Base-by-base conservation (phyloP, 2,113 vertebrate species). In the Nibea coibor region DNA sequence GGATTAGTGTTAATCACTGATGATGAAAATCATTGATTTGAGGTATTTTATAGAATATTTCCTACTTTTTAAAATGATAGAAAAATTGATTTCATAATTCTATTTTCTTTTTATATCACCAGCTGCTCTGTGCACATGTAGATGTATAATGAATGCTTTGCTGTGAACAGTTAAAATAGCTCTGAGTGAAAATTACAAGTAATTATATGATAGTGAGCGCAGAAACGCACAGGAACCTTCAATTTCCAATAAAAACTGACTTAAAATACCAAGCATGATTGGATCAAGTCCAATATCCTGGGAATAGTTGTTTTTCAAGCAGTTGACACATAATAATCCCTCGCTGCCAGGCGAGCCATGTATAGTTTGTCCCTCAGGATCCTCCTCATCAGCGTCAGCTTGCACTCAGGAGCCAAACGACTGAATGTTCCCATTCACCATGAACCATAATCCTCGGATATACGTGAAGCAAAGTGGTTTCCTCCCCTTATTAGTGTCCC, bases 361-460 rank as follows among this genome's bases (percentile, higher is more conserved):
- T 70, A 22, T 28, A 78, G 61, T 4, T 28, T 1, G 78, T 79
- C 92, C 85, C 84, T 59, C 57, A 61, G 87, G 91, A 85, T 69
- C 31, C 78, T 82, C 86, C 67, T 86, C 91, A 79, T 80, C 78
- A 80, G 81, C 57, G 31, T 81, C 83, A 73, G 62, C 65, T 67
- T 66, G 72, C 85, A 63, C 76, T 70, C 66, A 84, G 76, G 72
- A 85, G 62, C 71, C 43, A 3, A 78, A 66, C 77, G 12, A 22
- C 83, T 90, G 78, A 92, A 89, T 89, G 87, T 82, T 90, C 67
- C 88, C 85, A 88, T 93, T 93, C 89, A 90, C 76, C 1, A 4
- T 47, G 88, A 88, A 85, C 88, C 43, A 15, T 80, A 88, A 90
- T 80, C 89, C 87, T 65, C 17, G 50, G 70, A 84, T 81, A 74